phyloP scores from a whole-genome alignment of 2,888 invertebrate genomes.

The Microchrysa polita region DNA sequence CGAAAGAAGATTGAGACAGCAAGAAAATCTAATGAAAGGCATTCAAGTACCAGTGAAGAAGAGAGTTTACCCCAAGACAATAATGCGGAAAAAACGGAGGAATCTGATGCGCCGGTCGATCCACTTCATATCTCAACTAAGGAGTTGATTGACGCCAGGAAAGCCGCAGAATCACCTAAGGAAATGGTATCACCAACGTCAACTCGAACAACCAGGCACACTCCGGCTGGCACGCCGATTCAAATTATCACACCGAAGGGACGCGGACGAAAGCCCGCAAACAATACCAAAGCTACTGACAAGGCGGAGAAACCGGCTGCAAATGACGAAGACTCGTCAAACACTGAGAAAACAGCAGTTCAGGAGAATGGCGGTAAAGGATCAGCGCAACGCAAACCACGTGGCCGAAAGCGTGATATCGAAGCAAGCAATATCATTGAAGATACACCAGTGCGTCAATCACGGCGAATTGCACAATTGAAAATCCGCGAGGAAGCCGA shows the following conservation, averaged over 20 bases:
- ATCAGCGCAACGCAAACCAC: slow-evolving; percentile 1
- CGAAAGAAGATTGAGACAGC: slow-evolving; percentile 60
- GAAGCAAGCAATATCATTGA: slow-evolving; percentile 62
- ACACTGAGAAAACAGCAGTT: slow-evolving; percentile 42
- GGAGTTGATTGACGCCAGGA: not conserved
- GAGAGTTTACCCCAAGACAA: slow-evolving; percentile 5
- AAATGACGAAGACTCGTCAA: not conserved
- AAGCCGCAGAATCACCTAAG: not conserved
- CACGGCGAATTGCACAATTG: slow-evolving; percentile 85
- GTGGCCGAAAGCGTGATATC: slow-evolving; percentile 54
- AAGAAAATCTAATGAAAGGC: slow-evolving; percentile 54
- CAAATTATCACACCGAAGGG: slow-evolving; percentile 57
- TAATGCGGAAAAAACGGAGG: not conserved
- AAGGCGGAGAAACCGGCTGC: not conserved
- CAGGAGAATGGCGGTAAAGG: not conserved
- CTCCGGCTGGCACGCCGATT: slow-evolving; percentile 11
- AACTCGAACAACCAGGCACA: slow-evolving; percentile 18
- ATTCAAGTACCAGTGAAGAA: slow-evolving; percentile 58
- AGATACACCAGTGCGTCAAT: slow-evolving; percentile 72
- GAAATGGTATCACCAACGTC: not conserved
- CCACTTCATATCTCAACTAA: not conserved
- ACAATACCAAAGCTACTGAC: slow-evolving; percentile 52
- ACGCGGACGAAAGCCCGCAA: slow-evolving; percentile 57
- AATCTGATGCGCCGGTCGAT: not conserved
- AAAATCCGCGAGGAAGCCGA: slow-evolving; percentile 89